These are phyloP conservation scores for Oryzias celebensis DNA, from an alignment of 2,113 vertebrate genomes.

Conservation along the genomic window DNA sequence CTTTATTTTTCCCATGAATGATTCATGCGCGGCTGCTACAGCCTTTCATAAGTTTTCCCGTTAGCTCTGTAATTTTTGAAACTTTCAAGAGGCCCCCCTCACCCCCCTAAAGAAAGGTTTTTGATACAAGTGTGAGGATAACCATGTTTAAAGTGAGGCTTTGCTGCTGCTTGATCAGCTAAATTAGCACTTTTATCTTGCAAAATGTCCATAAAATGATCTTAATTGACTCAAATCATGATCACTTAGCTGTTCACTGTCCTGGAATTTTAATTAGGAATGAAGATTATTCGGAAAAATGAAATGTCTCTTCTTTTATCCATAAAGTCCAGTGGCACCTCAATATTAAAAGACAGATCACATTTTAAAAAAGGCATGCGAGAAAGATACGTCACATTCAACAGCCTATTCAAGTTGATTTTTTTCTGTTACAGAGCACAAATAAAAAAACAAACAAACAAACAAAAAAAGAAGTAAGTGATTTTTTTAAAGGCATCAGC, in stretches of 20 bases:
- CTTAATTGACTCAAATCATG: slow-evolving; percentile 4
- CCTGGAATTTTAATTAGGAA: slow-evolving; percentile 60
- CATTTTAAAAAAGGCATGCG: slow-evolving; percentile 85
- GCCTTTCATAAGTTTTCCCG: slow-evolving; percentile 86
- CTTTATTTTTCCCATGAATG: slow-evolving; percentile 95
- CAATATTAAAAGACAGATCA: slow-evolving; percentile 79
- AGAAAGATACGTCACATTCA: slow-evolving; percentile 81
- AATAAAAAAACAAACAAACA: slow-evolving; percentile 72
- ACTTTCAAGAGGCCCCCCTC: no score
- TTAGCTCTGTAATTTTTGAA: slow-evolving; percentile 80
- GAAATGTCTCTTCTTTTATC: slow-evolving; percentile 38
- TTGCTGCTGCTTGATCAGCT: slow-evolving; percentile 6
- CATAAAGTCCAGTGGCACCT: slow-evolving; percentile 81
- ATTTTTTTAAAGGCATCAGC: slow-evolving; percentile 75
- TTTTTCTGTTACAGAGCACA: slow-evolving; percentile 83
- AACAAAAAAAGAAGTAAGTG: slow-evolving; percentile 2
- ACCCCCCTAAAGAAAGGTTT: no score
- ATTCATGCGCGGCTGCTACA: slow-evolving; percentile 86
- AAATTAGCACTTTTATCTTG: neutral
- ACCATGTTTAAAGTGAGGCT: neutral
- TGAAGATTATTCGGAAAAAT: slow-evolving; percentile 59
- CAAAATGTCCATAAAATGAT: slow-evolving; percentile 5
- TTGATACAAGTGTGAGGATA: slow-evolving; percentile 20
- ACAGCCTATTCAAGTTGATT: slow-evolving; percentile 92
- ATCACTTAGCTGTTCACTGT: slow-evolving; percentile 34